Conservation (phyloP, 2,888 invertebrate species). For the Aradus depressus region DNA sequence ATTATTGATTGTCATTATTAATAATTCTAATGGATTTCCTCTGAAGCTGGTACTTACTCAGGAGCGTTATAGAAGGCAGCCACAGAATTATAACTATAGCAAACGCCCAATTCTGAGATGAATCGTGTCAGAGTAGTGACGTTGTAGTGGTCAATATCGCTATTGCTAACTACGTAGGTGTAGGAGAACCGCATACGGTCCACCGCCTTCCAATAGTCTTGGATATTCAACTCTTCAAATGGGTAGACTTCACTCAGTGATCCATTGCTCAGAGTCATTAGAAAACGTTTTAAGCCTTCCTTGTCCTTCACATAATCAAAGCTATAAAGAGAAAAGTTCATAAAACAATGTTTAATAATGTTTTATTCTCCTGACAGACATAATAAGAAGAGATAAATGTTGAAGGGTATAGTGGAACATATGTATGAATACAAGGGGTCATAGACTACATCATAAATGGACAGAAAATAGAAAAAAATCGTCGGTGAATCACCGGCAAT, state of each 20-base stretch:
- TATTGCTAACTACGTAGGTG: slow-evolving; percentile 21
- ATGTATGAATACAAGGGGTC: too few species aligned
- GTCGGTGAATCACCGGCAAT: too few species aligned
- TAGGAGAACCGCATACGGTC: slow-evolving; percentile 15
- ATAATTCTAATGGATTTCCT: too few species aligned
- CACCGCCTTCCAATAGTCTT: slow-evolving; percentile 20
- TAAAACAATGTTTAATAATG: too few species aligned
- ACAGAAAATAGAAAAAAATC: too few species aligned
- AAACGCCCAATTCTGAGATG: slow-evolving; percentile 31
- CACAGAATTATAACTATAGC: slow-evolving; percentile 30
- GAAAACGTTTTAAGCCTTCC: slow-evolving; percentile 5
- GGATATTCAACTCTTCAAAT: slow-evolving; percentile 14
- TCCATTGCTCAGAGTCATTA: slow-evolving; percentile 10
- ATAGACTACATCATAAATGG: too few species aligned
- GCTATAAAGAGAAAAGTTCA: neutral
- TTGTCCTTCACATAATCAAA: slow-evolving; percentile 7
- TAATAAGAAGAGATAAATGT: too few species aligned
- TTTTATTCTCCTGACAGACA: too few species aligned
- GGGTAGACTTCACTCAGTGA: slow-evolving; percentile 10
- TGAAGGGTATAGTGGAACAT: too few species aligned
- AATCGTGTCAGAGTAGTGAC: slow-evolving; percentile 15
- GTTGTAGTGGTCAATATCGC: slow-evolving; percentile 13
- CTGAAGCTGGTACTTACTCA: too few species aligned
- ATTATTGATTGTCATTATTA: too few species aligned
- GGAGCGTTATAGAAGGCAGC: slow-evolving; percentile 26